phyloP scores from a whole-genome alignment of 2,888 invertebrate species.

The Calameuta pallipes region DNA sequence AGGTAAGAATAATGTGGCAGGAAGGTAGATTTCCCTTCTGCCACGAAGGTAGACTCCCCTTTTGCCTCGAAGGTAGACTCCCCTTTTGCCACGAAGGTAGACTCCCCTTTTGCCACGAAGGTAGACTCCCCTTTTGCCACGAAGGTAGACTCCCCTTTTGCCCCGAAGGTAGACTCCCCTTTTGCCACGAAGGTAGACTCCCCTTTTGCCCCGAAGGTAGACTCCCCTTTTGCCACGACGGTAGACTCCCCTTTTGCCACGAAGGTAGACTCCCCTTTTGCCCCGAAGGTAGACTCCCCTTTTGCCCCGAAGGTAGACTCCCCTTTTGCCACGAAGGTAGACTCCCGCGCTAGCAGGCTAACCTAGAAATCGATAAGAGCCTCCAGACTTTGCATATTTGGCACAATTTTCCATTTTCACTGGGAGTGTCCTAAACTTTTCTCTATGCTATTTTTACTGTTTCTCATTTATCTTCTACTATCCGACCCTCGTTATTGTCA shows the following conservation, averaged over 20 bases:
- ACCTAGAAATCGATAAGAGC: neutral
- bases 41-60: neutral
- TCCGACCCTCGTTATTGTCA: neutral
- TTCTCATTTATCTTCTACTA: neutral
- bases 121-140: neutral
- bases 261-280: neutral
- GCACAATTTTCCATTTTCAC: neutral
- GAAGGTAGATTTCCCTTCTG: neutral
- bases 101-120: no score
- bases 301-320: neutral
- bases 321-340: neutral
- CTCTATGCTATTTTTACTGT: neutral
- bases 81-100: no score
- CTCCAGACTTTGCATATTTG: neutral
- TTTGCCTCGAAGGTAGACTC: neutral
- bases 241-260: no score
- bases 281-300: no score
- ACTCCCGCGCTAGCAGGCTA: neutral
- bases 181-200: no score
- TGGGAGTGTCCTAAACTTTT: neutral
- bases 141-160: no score
- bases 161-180: neutral
- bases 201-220: no score
- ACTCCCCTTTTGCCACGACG: neutral
- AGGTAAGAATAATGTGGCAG: neutral